These are phyloP conservation scores for Saimiri boliviensis DNA, from an alignment of 2,113 vertebrate genomes.

Conservation along the genomic window DNA sequence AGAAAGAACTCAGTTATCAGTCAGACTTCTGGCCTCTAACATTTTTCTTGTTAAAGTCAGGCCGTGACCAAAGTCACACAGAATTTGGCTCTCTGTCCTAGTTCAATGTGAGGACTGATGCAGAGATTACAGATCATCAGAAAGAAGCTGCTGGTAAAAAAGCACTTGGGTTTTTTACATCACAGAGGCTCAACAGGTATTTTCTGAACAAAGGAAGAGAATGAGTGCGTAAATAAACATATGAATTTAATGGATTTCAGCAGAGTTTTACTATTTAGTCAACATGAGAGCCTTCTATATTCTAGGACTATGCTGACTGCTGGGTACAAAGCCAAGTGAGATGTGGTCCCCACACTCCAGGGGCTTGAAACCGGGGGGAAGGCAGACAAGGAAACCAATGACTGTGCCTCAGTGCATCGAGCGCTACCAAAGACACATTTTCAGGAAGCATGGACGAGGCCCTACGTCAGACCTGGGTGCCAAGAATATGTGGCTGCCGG, in stretches of 20 bases:
- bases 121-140: not conserved
- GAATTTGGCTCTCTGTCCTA: not conserved
- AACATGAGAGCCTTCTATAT: not conserved
- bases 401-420: not conserved
- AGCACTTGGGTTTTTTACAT: not conserved
- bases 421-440: not conserved
- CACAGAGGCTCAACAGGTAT: not conserved
- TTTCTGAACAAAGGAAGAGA: not conserved
- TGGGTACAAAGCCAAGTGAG: not conserved
- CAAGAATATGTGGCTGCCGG: not conserved
- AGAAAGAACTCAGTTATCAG: not conserved
- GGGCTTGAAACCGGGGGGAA: not conserved
- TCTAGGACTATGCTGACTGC: not conserved
- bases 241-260: not conserved
- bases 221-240: not conserved
- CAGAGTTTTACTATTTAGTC: not conserved
- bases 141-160: not conserved
- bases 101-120: not conserved
- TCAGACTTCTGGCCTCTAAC: not conserved
- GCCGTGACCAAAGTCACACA: not conserved
- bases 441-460: not conserved
- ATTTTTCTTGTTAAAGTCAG: not conserved
- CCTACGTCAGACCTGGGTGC: not conserved
- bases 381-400: not conserved
- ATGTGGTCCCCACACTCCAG: not conserved